Evolutionary conservation across 2,113 vertebrate genomes (phyloP), one percentile per base, ranked within the genome.

Genomic region (Ailurus styani): DNA sequence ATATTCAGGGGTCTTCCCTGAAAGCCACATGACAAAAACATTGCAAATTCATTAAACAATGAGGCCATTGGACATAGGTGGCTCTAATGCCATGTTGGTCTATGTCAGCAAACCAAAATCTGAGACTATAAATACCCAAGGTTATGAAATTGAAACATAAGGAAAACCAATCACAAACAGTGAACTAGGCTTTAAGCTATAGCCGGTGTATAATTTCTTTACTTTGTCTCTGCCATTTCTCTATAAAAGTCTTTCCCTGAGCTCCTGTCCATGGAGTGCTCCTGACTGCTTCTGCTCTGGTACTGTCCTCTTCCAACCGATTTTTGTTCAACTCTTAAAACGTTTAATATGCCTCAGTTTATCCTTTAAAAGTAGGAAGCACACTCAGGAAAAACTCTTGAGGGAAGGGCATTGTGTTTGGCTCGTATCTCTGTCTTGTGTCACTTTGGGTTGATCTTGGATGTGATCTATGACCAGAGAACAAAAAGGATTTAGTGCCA

Each of bases 401-500:
- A 42, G 45, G 84, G 45, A 84, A 62, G n/a, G 84, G 21, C 87
- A 57, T 68, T 66, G 21, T 45, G 29, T 64, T 96, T 90, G 45
- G 37, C 81, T 91, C 45, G 18, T 20, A 29, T 62, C 54, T 84
- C 78, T 42, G 68, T 42, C 40, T 68, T 78, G 54, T 73, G 17
- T 83, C 42, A 31, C 25, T 70, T 7, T 79, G 73, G 60, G 68
- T 90, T 97, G 94, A 87, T 75, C 64, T 97, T 87, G 95, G 47
- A 93, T 84, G 55, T 95, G 34, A 37, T 90, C 54, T 94, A 66
- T 78, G 73, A 95, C 50, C 54, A 14, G 57, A 81, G 52, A 75
- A 85, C 55, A 55, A 37, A 85, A 73, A 90, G 47, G 47, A 50
- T 73, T 90, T 87, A 93, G 66, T 40, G 84, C 6, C 10, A 54